These are phyloP conservation scores for western clawed frog (Xenopus tropicalis) DNA, from an alignment of 2,113 vertebrate species.

Conservation along the genomic window DNA sequence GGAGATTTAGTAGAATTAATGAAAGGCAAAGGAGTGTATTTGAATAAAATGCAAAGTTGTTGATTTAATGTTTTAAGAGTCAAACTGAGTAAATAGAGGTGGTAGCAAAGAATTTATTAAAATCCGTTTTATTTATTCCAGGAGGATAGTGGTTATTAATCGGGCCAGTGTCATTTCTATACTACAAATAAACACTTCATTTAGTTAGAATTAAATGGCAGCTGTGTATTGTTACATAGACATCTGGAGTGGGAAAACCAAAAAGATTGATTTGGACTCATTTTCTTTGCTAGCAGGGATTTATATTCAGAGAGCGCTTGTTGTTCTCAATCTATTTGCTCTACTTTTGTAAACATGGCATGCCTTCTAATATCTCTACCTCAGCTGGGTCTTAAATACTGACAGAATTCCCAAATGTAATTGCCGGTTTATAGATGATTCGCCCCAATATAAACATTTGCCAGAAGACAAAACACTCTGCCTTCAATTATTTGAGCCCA, in stretches of 20 bases:
- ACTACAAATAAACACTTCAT: slow-evolving; percentile 36
- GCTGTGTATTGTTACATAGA: slow-evolving; percentile 37
- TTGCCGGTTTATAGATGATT: slow-evolving; percentile 33
- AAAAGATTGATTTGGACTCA: slow-evolving; percentile 39
- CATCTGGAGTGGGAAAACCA: slow-evolving; percentile 37
- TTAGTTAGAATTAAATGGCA: slow-evolving; percentile 42
- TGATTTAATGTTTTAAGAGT: slow-evolving; percentile 21
- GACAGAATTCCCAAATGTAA: slow-evolving; percentile 33
- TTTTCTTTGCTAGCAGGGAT: slow-evolving; percentile 35
- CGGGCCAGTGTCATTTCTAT: slow-evolving; percentile 24
- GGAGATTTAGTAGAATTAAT: slow-evolving; percentile 5
- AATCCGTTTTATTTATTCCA: slow-evolving; percentile 28
- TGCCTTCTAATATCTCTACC: slow-evolving; percentile 17
- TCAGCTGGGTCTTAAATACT: slow-evolving; percentile 31
- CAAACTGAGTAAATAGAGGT: slow-evolving; percentile 21
- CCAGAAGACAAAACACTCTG: slow-evolving; percentile 24
- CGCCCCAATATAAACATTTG: slow-evolving; percentile 32
- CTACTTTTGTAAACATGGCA: slow-evolving; percentile 34
- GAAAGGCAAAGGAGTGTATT: not conserved
- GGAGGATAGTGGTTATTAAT: slow-evolving; percentile 27
- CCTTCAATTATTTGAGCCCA: slow-evolving; percentile 36
- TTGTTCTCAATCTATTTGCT: slow-evolving; percentile 27
- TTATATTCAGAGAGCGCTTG: slow-evolving; percentile 32
- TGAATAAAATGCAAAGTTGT: slow-evolving; percentile 14
- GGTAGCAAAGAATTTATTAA: slow-evolving; percentile 34